Evolutionary conservation across 2,888 invertebrate species (phyloP).

Genomic region (Nomada flava): DNA sequence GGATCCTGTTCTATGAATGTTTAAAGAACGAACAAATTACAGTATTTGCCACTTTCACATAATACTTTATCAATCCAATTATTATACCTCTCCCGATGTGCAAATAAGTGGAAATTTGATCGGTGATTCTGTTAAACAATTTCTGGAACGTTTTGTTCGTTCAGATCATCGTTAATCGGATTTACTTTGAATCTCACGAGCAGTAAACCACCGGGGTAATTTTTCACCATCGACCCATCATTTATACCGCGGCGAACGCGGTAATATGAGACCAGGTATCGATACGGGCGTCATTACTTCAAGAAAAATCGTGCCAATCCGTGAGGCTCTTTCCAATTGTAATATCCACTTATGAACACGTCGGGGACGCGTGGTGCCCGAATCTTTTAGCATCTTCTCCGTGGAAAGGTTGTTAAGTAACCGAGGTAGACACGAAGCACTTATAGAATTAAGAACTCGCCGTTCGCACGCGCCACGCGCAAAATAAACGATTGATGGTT

Average conservation of each 20-base stretch:
- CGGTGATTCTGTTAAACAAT: too few species aligned
- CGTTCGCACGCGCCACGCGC: not conserved
- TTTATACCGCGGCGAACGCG: too few species aligned
- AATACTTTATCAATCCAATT: too few species aligned
- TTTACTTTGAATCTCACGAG: not conserved
- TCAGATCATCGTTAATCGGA: not conserved
- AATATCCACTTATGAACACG: not conserved
- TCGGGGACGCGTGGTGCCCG: not conserved
- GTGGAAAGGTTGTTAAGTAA: not conserved
- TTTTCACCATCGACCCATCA: not conserved
- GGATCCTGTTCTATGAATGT: too few species aligned
- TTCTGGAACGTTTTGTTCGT: not conserved
- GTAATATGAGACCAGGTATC: not conserved
- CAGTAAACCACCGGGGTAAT: not conserved
- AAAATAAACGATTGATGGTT: conserved; percentile 28
- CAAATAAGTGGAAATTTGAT: not conserved
- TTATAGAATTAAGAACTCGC: conserved; percentile 29
- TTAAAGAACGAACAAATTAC: too few species aligned
- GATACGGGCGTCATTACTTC: not conserved
- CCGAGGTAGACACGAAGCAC: not conserved
- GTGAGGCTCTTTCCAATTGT: not conserved
- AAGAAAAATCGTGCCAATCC: not conserved
- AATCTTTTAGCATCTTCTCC: not conserved
- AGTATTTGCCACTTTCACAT: too few species aligned
- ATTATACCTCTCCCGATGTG: not conserved